phyloP scores from a whole-genome alignment of 2,797 vertebrate species.

The Novumbra hubbsi region DNA sequence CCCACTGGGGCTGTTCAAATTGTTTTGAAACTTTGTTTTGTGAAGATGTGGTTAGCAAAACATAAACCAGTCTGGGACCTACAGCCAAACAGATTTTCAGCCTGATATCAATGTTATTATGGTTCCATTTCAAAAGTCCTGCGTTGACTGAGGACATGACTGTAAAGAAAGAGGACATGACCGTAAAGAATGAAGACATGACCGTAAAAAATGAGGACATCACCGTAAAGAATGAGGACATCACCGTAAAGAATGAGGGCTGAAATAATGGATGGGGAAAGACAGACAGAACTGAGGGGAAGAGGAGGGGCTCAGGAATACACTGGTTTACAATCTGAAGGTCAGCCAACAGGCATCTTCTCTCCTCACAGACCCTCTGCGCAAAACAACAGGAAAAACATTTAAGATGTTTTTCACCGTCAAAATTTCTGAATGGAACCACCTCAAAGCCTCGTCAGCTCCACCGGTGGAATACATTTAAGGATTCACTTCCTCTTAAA shows the following conservation, averaged over 20 bases:
- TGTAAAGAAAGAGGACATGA: not conserved
- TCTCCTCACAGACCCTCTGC: not conserved
- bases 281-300: conserved; percentile 46
- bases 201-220: too few relatives aligned
- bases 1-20: not conserved
- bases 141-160: not conserved
- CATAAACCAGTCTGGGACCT: not conserved
- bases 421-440: conserved; percentile 12
- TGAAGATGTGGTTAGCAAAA: not conserved
- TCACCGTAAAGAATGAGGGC: conserved; percentile 23
- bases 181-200: conserved; percentile 3
- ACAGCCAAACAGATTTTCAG: not conserved
- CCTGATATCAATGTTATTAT: conserved; percentile 4
- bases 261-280: conserved; percentile 47
- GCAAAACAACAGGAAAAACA: not conserved
- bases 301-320: conserved; percentile 34
- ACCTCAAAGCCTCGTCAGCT: not conserved
- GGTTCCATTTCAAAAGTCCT: not conserved
- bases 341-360: conserved; percentile 5
- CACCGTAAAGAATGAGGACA: not conserved
- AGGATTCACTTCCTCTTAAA: conserved; percentile 6
- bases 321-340: conserved; percentile 13
- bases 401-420: not conserved
- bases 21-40: not conserved
- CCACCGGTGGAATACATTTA: not conserved